These are phyloP conservation scores for Premnoplex brunnescens DNA, from an alignment of 2,797 vertebrate genomes.

Conservation along the genomic window DNA sequence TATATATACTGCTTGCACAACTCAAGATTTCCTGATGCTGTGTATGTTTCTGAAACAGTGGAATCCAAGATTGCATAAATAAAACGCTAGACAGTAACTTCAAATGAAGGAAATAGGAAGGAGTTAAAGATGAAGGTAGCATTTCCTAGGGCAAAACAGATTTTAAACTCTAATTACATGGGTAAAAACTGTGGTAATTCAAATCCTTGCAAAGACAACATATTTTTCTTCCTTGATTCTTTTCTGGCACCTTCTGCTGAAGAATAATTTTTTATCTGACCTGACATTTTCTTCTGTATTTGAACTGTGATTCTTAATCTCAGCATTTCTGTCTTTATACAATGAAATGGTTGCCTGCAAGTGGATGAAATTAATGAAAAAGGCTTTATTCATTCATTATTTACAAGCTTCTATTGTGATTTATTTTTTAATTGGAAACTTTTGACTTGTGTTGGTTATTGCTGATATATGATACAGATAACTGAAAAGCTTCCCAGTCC, in stretches of 20 bases:
- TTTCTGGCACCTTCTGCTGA: not conserved
- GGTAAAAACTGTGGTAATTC: not conserved
- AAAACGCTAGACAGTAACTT: not conserved
- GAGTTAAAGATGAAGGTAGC: not conserved
- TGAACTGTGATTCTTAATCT: constrained; percentile 34
- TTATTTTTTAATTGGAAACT: not conserved
- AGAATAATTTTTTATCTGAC: constrained; percentile 18
- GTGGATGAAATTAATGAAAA: not conserved
- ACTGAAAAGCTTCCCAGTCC: not conserved
- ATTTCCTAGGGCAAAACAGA: not conserved
- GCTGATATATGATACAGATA: constrained; percentile 9
- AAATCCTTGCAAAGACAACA: not conserved
- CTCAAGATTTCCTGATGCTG: not conserved
- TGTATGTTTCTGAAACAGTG: not conserved
- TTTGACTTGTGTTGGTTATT: not conserved
- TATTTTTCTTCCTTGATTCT: constrained; percentile 8
- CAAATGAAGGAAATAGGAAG: not conserved
- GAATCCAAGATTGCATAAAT: not conserved
- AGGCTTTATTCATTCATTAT: constrained; percentile 41
- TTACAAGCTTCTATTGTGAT: constrained; percentile 14
- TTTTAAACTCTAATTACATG: not conserved
- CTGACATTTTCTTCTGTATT: constrained; percentile 55
- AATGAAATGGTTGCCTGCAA: constrained; percentile 31
- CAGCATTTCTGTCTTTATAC: constrained; percentile 42
- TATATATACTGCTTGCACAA: not conserved